Conservation (phyloP, 2,113 vertebrate species). For the Pachyramphus minor region DNA sequence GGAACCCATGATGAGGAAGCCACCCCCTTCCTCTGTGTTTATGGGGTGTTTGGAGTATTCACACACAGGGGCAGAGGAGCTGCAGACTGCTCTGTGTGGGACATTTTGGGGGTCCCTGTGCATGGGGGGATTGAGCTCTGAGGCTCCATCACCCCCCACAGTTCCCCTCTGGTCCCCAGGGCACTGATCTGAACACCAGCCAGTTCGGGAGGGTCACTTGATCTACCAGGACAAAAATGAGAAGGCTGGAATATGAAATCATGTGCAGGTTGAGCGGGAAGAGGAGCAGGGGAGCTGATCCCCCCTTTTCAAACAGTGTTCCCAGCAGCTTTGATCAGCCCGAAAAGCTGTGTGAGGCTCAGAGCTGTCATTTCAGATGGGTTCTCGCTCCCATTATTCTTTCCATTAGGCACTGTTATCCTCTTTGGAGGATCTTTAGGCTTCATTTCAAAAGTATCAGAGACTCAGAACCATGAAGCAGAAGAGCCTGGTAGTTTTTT, state of each 20-base stretch:
- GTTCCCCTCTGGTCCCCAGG: background rate
- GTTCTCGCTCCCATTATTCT: constrained; percentile 35
- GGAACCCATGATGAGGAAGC: background rate
- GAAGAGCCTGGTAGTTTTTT: background rate
- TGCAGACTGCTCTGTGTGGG: rapidly evolving
- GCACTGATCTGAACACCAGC: rapidly evolving
- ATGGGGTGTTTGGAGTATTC: rapidly evolving
- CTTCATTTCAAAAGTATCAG: constrained; percentile 45
- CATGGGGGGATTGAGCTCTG: rapidly evolving
- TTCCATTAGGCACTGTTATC: constrained; percentile 46
- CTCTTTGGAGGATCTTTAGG: constrained; percentile 48
- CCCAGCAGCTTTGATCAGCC: constrained; percentile 37
- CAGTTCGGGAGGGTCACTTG: background rate
- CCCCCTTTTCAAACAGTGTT: background rate
- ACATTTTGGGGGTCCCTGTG: background rate
- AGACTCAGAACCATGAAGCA: constrained; percentile 39
- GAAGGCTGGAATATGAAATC: background rate
- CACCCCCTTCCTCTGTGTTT: background rate
- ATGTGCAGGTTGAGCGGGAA: background rate
- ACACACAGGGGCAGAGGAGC: rapidly evolving
- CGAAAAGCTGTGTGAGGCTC: background rate
- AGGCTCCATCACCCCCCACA: rapidly evolving
- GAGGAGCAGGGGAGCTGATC: background rate
- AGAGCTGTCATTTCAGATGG: constrained; percentile 43
- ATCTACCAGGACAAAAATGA: background rate